Base-by-base conservation (phyloP, 2,113 vertebrate species). In the Gasterosteus nipponicus region DNA sequence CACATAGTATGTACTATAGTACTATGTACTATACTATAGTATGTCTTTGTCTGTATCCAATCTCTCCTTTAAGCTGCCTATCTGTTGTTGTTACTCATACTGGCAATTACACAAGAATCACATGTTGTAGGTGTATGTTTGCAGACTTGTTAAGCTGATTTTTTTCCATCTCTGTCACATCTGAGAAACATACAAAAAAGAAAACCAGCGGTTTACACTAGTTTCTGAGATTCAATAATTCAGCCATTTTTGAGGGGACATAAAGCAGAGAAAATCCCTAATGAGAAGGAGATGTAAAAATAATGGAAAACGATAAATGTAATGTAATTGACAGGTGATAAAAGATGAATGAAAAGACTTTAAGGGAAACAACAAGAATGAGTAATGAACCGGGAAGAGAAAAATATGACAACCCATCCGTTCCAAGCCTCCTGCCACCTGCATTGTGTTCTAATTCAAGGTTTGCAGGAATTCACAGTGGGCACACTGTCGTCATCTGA, bases 261-360 rank as follows among this genome's bases (percentile, higher is more conserved):
- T 26, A 31, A 73, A 26, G 11, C 54, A 60, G 18, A 2, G 5
- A 64, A 3, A 33, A 41, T 18, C 4, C 0, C 3, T 35, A 41
- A 41, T 63, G 58, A 72, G 29, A 63, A 12, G 6, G 10, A 5
- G 58, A 39, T 57, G 1, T 42, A 38, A 39, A 63, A 54, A 72
- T 35, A 10, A 49, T 7, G 18, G 59, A 57, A 66, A 61, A 62
- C 75, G 39, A 66, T 42, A 38, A 58, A 57, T 19, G 59, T 61
- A 56, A 71, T 53, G 10, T 18, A 71, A 71, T 5, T 58, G 73
- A 70, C 3, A 71, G 65, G 60, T 59, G 69, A 67, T 66, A 57
- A 57, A 83, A 47, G 54, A 62, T 70, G 29, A 69, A 73, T 65
- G 53, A 62, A 46, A 26, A 63, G 19, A 64, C 22, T 54, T 2